Evolutionary conservation across 64 coral and sea anemone genomes (phyloP).

Genomic region (Catalaphyllia jardinei): DNA sequence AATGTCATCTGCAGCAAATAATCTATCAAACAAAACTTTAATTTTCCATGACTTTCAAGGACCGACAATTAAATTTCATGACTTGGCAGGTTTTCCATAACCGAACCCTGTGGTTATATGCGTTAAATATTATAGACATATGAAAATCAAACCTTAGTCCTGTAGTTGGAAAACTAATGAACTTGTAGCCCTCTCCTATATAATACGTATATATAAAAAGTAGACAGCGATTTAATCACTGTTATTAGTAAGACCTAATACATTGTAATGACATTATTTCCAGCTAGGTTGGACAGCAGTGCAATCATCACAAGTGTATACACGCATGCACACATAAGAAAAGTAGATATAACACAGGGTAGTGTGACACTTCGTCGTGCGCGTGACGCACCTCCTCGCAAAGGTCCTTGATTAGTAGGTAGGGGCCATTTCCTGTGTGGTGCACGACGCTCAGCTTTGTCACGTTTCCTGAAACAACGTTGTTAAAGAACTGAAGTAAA

Average conservation of each 20-base stretch:
- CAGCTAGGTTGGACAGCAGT: background rate
- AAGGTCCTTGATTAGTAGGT: background rate
- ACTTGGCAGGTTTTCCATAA: too few relatives aligned
- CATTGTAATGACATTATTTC: background rate
- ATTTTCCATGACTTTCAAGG: too few relatives aligned
- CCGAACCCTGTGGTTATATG: too few relatives aligned
- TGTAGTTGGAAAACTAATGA: too few relatives aligned
- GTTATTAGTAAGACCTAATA: background rate
- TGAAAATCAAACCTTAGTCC: too few relatives aligned
- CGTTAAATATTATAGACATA: too few relatives aligned
- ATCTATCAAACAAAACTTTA: too few relatives aligned
- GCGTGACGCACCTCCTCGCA: background rate
- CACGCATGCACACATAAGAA: background rate
- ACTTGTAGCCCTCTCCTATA: too few relatives aligned
- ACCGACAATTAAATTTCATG: too few relatives aligned
- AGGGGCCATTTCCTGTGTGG: constrained; percentile 52
- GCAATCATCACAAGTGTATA: constrained; percentile 3
- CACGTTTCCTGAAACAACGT: constrained; percentile 24
- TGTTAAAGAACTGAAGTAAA: background rate
- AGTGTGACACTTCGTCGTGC: constrained; percentile 15
- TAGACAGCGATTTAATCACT: too few relatives aligned
- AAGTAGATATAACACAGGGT: background rate
- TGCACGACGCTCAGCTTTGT: constrained; percentile 41
- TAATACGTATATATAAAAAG: too few relatives aligned
- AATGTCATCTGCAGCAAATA: too few relatives aligned